phyloP scores from a whole-genome alignment of 53 echinoderm and acorn worm genomes.

The Echinometra lucunter region DNA sequence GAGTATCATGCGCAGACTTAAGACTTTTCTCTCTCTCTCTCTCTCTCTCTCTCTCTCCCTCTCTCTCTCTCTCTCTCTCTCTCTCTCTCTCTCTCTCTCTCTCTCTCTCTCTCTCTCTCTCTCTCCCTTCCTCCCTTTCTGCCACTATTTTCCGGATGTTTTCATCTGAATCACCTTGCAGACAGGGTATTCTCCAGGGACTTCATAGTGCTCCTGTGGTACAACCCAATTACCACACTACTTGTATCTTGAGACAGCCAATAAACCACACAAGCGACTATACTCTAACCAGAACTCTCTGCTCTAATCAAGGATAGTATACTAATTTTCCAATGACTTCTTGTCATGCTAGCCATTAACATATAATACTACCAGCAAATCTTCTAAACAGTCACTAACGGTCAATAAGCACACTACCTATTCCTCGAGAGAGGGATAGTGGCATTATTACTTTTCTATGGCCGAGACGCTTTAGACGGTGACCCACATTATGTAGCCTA shows the following conservation, averaged over 20 bases:
- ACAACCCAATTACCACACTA: background rate
- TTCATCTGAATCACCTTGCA: background rate
- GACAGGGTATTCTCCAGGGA: background rate
- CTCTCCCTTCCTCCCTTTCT: background rate
- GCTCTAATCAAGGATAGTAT: too few species aligned
- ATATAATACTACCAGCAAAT: too few species aligned
- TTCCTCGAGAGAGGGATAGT: background rate
- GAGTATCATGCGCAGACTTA: background rate
- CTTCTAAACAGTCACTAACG: too few species aligned
- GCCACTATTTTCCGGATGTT: background rate
- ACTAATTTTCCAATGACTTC: too few species aligned
- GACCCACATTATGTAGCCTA: background rate
- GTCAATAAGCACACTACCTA: background rate
- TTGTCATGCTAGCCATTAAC: too few species aligned
- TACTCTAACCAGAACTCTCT: too few species aligned
- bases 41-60: slow-evolving; percentile 49
- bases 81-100: slow-evolving; percentile 31
- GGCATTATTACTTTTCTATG: background rate
- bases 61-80: slow-evolving; percentile 28
- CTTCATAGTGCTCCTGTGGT: background rate
- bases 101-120: slow-evolving; percentile 47
- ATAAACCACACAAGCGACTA: too few species aligned
- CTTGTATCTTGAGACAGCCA: too few species aligned
- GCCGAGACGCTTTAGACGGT: background rate
- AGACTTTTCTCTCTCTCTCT: slow-evolving; percentile 40